Conservation (phyloP, 2,888 invertebrate genomes). For the Hylaea fasciaria region DNA sequence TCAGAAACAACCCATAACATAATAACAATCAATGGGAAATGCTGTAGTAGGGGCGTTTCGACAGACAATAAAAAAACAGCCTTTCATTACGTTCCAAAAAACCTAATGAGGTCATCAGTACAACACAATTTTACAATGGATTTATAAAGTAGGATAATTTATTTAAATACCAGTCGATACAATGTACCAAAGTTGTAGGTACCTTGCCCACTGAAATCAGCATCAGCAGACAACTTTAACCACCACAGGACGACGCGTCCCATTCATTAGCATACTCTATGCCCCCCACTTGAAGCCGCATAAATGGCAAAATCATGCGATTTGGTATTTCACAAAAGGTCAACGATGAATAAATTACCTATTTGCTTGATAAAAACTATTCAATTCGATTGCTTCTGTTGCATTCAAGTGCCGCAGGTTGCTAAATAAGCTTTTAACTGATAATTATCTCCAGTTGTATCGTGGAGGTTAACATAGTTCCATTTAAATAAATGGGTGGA, state of each 20-base stretch:
- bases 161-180: slow-evolving; percentile 8
- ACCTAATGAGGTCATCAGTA: too few species aligned
- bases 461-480: slow-evolving; percentile 20
- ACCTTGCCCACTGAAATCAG: slow-evolving; percentile 4
- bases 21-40: too few species aligned
- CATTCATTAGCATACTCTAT: slow-evolving; percentile 29
- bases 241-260: slow-evolving; percentile 12
- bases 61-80: too few species aligned
- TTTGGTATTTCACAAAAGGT: slow-evolving; percentile 43
- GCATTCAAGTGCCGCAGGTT: slow-evolving; percentile 22
- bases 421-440: slow-evolving; percentile 32
- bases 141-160: not conserved
- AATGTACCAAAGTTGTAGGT: not conserved
- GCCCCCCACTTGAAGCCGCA: slow-evolving; percentile 19
- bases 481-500: slow-evolving; percentile 27
- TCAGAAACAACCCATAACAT: too few species aligned
- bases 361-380: slow-evolving; percentile 44
- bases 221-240: slow-evolving; percentile 20
- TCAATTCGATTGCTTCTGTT: slow-evolving; percentile 36
- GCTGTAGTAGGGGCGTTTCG: too few species aligned
- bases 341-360: slow-evolving; percentile 51
- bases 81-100: too few species aligned
- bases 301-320: slow-evolving; percentile 31
- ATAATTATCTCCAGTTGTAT: slow-evolving; percentile 27
- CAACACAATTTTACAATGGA: not conserved